phyloP scores from a whole-genome alignment of 2,888 invertebrate species.

The Parnassius orleans region DNA sequence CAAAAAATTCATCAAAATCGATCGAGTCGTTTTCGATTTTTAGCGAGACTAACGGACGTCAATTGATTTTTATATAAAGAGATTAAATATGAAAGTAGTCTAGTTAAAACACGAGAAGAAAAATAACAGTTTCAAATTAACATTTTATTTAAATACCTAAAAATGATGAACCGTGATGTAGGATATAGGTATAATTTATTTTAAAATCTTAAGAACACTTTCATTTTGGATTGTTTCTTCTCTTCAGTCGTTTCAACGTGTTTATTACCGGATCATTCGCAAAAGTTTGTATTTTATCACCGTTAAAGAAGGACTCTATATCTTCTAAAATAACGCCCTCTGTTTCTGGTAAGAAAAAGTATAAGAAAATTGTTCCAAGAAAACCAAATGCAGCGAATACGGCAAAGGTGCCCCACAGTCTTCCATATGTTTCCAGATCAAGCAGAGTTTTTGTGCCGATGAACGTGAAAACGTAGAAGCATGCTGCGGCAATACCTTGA shows the following conservation, averaged over 20 bases:
- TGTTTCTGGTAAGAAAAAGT: conserved; percentile 79
- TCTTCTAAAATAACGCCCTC: conserved; percentile 73
- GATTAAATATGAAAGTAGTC: no score
- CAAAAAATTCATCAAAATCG: no score
- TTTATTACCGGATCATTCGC: conserved; percentile 71
- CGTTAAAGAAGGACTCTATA: conserved; percentile 73
- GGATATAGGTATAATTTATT: no score
- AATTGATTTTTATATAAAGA: no score
- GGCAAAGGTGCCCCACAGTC: conserved; percentile 73
- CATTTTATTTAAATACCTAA: no score
- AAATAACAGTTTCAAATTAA: no score
- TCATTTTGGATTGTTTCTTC: conserved; percentile 30
- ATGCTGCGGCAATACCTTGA: conserved; percentile 74
- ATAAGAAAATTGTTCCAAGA: conserved; percentile 74
- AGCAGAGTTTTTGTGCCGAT: conserved; percentile 76
- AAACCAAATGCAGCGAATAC: conserved; percentile 68
- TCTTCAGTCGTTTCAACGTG: conserved; percentile 55
- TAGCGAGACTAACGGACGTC: no score
- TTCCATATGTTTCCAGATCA: conserved; percentile 68
- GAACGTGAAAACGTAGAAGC: conserved; percentile 73
- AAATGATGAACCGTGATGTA: no score
- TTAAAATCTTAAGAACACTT: no score
- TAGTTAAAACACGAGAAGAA: no score
- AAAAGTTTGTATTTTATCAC: conserved; percentile 58
- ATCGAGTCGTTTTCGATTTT: no score